Evolutionary conservation across 2,797 vertebrate genomes (phyloP).

Genomic region (Micrastur ruficollis): DNA sequence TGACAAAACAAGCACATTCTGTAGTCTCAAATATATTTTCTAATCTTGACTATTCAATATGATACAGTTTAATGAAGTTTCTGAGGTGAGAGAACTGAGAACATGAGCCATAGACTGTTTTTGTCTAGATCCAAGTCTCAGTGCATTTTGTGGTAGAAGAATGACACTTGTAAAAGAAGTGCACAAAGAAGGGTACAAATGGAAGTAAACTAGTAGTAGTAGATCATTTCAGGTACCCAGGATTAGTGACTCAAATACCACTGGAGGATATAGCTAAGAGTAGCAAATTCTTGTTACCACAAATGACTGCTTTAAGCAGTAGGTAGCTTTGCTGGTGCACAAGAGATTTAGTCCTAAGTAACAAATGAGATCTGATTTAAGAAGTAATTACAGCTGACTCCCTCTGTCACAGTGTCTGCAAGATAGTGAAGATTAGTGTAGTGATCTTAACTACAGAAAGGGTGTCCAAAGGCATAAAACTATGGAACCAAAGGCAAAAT

Average conservation of each 20-base stretch:
- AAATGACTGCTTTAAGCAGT: background rate
- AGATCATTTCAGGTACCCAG: background rate
- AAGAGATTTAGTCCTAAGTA: slow-evolving; percentile 30
- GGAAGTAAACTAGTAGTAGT: background rate
- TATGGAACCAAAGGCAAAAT: background rate
- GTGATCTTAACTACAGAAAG: background rate
- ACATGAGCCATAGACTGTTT: background rate
- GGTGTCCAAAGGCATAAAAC: background rate
- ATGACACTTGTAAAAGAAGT: background rate
- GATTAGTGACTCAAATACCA: background rate
- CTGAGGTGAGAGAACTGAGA: background rate
- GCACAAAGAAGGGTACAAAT: background rate
- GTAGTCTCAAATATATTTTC: background rate
- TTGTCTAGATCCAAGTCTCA: background rate
- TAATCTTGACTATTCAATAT: background rate
- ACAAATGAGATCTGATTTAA: slow-evolving; percentile 42
- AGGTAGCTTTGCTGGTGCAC: background rate
- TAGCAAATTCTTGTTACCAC: background rate
- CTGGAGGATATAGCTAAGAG: background rate
- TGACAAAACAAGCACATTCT: background rate
- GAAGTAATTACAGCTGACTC: slow-evolving; percentile 36
- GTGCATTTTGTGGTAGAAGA: background rate
- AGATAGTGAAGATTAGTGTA: slow-evolving; percentile 9
- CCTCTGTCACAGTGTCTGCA: background rate
- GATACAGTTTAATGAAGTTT: background rate